Conservation (phyloP, 2,888 invertebrate species). For the Miltochrista miniata region DNA sequence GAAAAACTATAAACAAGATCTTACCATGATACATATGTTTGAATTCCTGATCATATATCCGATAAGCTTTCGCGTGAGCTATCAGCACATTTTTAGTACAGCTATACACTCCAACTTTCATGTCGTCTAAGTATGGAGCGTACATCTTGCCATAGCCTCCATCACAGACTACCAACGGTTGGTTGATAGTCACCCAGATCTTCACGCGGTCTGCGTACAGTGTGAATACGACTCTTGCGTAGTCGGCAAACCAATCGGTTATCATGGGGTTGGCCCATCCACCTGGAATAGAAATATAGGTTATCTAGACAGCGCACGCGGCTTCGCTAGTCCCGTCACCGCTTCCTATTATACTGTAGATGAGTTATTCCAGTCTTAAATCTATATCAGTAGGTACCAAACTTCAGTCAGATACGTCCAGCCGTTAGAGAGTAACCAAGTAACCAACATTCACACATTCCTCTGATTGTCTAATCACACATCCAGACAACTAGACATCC, state of each 20-base stretch:
- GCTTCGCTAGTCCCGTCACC: too few species aligned
- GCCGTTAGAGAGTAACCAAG: too few species aligned
- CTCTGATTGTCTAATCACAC: too few species aligned
- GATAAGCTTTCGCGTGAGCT: constrained; percentile 85
- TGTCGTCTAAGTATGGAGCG: constrained; percentile 24
- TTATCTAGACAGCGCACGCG: too few species aligned
- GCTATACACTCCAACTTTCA: constrained; percentile 17
- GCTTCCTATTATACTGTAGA: too few species aligned
- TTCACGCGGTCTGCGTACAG: constrained; percentile 84
- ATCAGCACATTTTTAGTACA: constrained; percentile 83
- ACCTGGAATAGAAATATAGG: constrained; percentile 56
- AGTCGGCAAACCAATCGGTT: constrained; percentile 84
- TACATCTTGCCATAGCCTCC: neutral
- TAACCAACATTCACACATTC: too few species aligned
- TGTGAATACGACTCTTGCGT: constrained; percentile 77
- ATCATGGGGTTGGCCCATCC: constrained; percentile 64
- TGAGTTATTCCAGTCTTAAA: too few species aligned
- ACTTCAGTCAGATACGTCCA: too few species aligned
- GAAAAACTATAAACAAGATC: too few species aligned
- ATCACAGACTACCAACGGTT: constrained; percentile 4
- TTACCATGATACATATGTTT: constrained; percentile 37
- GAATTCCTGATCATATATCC: constrained; percentile 80
- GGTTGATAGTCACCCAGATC: constrained; percentile 85
- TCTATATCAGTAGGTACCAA: too few species aligned
- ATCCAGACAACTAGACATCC: too few species aligned